Percentiles rank a stretch among this genome's conserved stretches.
phyloP scores from a whole-genome alignment of 2,797 vertebrate genomes.

The Neopelma chrysocephalum region DNA sequence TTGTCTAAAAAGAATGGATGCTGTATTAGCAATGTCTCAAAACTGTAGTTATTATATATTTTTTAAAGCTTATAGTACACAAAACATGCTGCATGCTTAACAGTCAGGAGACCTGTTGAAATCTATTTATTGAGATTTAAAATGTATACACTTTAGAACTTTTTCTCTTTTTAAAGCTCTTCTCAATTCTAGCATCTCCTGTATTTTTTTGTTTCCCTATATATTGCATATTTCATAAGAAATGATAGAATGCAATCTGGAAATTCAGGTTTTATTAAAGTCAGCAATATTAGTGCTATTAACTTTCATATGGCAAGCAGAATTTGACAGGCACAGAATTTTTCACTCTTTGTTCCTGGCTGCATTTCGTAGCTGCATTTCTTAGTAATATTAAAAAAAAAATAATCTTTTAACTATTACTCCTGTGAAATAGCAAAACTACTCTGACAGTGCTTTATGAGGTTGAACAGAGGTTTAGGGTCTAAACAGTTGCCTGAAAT shows the following conservation, averaged over 20 bases:
- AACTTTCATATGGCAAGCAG: not conserved
- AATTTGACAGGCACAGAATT: not conserved
- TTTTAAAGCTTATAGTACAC: not conserved
- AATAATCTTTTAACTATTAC: not conserved
- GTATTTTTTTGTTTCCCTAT: not conserved
- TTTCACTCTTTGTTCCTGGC: not conserved
- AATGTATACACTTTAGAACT: not conserved
- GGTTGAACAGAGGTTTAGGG: not conserved
- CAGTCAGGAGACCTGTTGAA: not conserved
- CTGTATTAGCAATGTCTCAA: not conserved
- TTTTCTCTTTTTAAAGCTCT: not conserved
- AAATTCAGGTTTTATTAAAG: not conserved
- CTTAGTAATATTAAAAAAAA: not conserved
- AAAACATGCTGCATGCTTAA: not conserved
- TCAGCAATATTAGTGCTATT: not conserved
- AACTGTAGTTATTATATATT: not conserved
- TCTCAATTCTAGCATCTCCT: not conserved
- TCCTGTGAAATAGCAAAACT: not conserved
- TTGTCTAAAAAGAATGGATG: not conserved
- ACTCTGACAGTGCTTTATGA: not conserved
- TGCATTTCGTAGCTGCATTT: not conserved
- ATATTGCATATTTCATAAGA: not conserved
- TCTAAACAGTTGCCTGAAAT: not conserved
- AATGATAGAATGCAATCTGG: not conserved
- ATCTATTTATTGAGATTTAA: not conserved